Percentiles rank a stretch among this genome's conserved stretches.
Evolutionary conservation across 2,113 vertebrate genomes (phyloP).

Genomic region (Macquaria ambigua): DNA sequence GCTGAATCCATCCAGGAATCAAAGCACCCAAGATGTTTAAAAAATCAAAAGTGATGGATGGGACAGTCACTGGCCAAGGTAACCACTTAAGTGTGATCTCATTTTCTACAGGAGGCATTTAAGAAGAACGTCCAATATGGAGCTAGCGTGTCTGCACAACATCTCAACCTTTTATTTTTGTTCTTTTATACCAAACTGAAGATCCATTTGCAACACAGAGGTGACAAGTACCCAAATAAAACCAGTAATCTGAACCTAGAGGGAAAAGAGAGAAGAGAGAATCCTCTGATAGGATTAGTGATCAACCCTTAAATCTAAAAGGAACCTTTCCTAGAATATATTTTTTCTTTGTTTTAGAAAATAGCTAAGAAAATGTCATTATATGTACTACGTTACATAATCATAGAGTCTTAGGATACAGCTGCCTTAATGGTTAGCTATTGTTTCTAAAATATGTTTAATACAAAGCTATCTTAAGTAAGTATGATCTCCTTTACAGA

Average conservation of each 20-base stretch:
- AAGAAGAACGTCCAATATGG: neutral
- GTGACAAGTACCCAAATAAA: neutral
- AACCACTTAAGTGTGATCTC: neutral
- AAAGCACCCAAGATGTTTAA: conserved; percentile 65
- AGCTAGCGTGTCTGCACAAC: neutral
- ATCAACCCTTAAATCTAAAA: neutral
- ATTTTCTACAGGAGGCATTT: neutral
- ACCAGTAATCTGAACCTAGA: neutral
- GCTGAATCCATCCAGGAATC: conserved; percentile 35
- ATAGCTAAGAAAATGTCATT: neutral
- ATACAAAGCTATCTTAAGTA: neutral
- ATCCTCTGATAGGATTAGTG: neutral
- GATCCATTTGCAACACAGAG: neutral
- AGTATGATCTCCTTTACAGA: neutral
- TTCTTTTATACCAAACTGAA: conserved; percentile 8
- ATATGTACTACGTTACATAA: neutral
- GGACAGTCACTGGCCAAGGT: conserved; percentile 73
- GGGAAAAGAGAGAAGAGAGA: neutral
- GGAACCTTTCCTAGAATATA: neutral
- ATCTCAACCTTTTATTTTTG: neutral
- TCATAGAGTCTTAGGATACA: neutral
- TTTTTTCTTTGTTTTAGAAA: neutral
- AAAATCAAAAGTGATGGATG: conserved; percentile 59
- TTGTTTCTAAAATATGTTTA: neutral
- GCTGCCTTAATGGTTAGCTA: neutral